Base-by-base conservation (phyloP, 2,797 vertebrate genomes). In the Semotilus atromaculatus region DNA sequence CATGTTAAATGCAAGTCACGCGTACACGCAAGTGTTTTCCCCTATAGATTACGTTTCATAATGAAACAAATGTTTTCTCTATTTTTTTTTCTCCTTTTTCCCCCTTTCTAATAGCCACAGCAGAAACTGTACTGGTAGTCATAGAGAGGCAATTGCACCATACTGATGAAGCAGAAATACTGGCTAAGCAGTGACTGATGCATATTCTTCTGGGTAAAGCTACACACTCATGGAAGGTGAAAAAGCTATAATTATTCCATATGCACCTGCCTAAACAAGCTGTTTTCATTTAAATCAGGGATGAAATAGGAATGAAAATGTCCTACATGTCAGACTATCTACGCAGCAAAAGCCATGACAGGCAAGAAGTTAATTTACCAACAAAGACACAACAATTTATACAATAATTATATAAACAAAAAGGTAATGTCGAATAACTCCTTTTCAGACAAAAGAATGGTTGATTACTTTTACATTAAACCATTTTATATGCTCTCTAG, bases 161-260 rank as follows among this genome's bases (percentile, higher is more conserved):
- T 89, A 90, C 84, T 85, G 89, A 91, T 91, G 83, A 85, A 74
- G 73, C 19, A 68, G 60, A 62, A 79, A 21, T 77, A 34, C 68
- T 62, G 73, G 51, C 67, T 80, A 71, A 80, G 72, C 80, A 81
- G 43, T 81, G 79, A 67, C 86, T 85, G 83, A 60, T 72, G 26
- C 64, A 71, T 75, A 84, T 85, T 81, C 62, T 75, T 75, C 66
- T 62, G 85, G 84, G 80, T 75, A 88, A 70, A 79, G 76, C 43
- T 80, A 64, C 40, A 88, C 60, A 80, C 81, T 81, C 76, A 86
- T 83, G 86, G 84, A 84, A 83, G 71, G 55, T 60, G 45, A 84
- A 64, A 45, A 51, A 86, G 31, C 19, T 81, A 71, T 62, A 85
- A 84, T 86, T 86, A 78, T 84, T 85, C 45, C 75, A 51, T 67